Percentiles rank a stretch among this genome's conserved stretches.
phyloP scores from a whole-genome alignment of 2,113 vertebrate species.

The Amazona vittata region DNA sequence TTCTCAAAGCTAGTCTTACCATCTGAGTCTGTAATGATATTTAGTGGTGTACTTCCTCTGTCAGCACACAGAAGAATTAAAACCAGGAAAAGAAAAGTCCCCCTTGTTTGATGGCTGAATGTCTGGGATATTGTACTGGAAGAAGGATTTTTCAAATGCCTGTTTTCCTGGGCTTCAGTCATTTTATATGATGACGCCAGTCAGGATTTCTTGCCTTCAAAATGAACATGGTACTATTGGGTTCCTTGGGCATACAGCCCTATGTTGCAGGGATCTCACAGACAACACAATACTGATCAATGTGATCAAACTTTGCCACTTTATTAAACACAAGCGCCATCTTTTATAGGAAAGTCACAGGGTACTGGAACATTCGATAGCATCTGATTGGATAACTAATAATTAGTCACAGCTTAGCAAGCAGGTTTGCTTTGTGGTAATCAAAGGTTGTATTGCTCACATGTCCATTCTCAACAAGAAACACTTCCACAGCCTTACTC shows the following conservation, averaged over 20 bases:
- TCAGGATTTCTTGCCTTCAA: background rate
- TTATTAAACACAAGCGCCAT: too few species aligned
- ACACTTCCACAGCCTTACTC: background rate
- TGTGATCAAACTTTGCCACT: too few species aligned
- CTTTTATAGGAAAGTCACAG: too few species aligned
- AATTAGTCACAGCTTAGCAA: too few species aligned
- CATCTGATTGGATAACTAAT: too few species aligned
- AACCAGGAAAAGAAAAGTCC: background rate
- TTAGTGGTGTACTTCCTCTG: background rate
- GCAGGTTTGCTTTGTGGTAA: too few species aligned
- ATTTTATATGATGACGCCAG: background rate
- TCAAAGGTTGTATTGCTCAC: too few species aligned
- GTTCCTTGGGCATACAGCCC: background rate
- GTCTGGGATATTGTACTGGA: background rate
- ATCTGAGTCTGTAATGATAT: background rate
- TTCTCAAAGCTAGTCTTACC: background rate
- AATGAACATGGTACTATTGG: background rate
- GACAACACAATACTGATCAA: too few species aligned
- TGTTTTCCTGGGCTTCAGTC: background rate
- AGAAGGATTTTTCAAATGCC: background rate
- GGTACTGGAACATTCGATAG: too few species aligned
- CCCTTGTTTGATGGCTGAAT: background rate
- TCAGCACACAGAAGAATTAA: background rate
- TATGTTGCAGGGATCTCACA: background rate
- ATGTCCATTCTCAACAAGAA: too few species aligned